phyloP scores from a whole-genome alignment of 2,888 invertebrate species.

The Drosophila lutescens region DNA sequence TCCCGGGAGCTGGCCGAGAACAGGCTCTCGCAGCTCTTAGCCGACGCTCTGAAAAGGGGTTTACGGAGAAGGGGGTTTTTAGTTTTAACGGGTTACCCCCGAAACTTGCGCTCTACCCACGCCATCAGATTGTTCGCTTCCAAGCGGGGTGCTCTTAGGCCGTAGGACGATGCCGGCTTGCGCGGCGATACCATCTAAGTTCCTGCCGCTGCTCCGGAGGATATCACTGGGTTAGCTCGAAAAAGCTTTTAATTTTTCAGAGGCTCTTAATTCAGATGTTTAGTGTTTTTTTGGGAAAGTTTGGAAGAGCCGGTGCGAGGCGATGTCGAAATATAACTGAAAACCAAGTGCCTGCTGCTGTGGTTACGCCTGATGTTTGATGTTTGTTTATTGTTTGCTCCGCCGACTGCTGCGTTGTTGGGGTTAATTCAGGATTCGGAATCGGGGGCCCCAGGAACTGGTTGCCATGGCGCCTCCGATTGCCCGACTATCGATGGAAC shows the following conservation, averaged over 20 bases:
- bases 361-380: constrained; percentile 60
- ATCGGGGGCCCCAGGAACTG: constrained; percentile 4
- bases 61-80: background rate
- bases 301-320: constrained; percentile 35
- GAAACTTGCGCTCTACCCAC: constrained; percentile 63
- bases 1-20: constrained; percentile 84
- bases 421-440: constrained; percentile 15
- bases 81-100: background rate
- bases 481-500: constrained; percentile 22
- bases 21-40: constrained; percentile 85
- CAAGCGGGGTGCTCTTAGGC: constrained; percentile 45
- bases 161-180: constrained; percentile 83
- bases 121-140: constrained; percentile 67
- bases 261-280: constrained; percentile 13
- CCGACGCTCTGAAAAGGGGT: constrained; percentile 66
- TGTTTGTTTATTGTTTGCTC: constrained; percentile 69
- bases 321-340: constrained; percentile 57
- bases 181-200: constrained; percentile 77
- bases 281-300: constrained; percentile 25
- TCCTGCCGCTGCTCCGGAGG: constrained; percentile 7
- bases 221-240: background rate
- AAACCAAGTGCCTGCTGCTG: constrained; percentile 67
- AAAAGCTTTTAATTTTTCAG: constrained; percentile 6
- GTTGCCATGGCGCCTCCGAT: constrained; percentile 52
- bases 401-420: constrained; percentile 38